Evolutionary conservation across 2,113 vertebrate species (phyloP).

Genomic region (Grallaria varia): DNA sequence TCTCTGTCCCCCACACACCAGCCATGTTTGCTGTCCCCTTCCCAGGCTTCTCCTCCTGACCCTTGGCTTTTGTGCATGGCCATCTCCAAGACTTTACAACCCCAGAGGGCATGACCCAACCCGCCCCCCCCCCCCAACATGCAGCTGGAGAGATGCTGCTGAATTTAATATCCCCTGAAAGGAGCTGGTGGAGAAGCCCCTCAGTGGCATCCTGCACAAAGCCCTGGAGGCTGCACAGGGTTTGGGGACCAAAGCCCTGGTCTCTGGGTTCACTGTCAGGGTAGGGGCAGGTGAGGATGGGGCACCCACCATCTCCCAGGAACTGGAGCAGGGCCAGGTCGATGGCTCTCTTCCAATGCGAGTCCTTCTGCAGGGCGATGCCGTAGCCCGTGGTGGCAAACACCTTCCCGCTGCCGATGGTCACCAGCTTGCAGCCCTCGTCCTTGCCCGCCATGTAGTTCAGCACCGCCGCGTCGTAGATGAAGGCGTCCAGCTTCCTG

Average conservation of each 20-base stretch:
- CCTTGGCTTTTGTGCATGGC: neutral
- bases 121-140: neutral
- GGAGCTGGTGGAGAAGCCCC: neutral
- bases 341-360: constrained; percentile 91
- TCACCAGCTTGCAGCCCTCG: constrained; percentile 97
- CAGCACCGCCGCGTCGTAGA: constrained; percentile 93
- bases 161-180: neutral
- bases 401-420: constrained; percentile 96
- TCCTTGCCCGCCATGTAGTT: constrained; percentile 99
- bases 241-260: neutral
- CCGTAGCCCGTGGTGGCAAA: constrained; percentile 97
- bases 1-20: neutral
- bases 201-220: neutral
- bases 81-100: neutral
- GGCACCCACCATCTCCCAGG: constrained; percentile 88
- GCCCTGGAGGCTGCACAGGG: neutral
- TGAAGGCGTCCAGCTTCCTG: constrained; percentile 97
- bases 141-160: neutral
- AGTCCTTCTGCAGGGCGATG: constrained; percentile 97
- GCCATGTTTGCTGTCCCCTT: neutral
- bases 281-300: neutral
- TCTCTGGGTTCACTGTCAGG: neutral
- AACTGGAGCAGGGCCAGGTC: constrained; percentile 96
- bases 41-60: neutral
- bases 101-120: neutral